A percentile compares a stretch with the other conserved stretches of the same genome.
Conservation (phyloP, 2,797 vertebrate genomes). For the Picus viridis region DNA sequence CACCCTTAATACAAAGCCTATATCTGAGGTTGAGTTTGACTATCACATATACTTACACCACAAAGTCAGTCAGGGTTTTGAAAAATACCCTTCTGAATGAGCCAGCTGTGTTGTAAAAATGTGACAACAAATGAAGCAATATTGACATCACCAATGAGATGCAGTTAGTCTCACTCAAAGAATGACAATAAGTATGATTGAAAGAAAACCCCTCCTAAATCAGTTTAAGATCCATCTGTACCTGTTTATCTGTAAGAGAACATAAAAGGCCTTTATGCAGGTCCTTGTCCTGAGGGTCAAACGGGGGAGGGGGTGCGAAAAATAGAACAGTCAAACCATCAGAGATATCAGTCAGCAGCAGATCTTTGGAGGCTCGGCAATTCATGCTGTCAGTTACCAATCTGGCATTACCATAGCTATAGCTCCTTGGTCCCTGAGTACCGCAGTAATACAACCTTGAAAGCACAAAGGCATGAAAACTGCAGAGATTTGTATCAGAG, state of each 20-base stretch:
- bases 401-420: slow-evolving; percentile 31
- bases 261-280: not conserved
- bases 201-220: not conserved
- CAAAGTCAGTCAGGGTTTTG: not conserved
- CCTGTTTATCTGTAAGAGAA: not conserved
- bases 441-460: not conserved
- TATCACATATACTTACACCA: not conserved
- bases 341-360: not conserved
- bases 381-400: not conserved
- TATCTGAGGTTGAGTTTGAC: not conserved
- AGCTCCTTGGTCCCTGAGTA: not conserved
- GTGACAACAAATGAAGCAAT: not conserved
- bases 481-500: not conserved
- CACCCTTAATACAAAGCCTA: not conserved
- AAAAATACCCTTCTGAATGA: not conserved
- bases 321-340: not conserved
- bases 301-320: not conserved
- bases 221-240: not conserved
- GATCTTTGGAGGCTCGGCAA: not conserved
- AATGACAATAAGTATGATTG: not conserved
- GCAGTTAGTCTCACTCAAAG: not conserved
- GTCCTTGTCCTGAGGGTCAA: not conserved
- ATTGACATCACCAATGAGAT: not conserved
- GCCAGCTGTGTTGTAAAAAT: not conserved
- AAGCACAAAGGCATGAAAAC: not conserved